A percentile compares a stretch with the other conserved stretches of the same genome.
These are phyloP conservation scores for Trissolcus japonicus DNA, from an alignment of 2,888 invertebrate species.

Conservation along the genomic window DNA sequence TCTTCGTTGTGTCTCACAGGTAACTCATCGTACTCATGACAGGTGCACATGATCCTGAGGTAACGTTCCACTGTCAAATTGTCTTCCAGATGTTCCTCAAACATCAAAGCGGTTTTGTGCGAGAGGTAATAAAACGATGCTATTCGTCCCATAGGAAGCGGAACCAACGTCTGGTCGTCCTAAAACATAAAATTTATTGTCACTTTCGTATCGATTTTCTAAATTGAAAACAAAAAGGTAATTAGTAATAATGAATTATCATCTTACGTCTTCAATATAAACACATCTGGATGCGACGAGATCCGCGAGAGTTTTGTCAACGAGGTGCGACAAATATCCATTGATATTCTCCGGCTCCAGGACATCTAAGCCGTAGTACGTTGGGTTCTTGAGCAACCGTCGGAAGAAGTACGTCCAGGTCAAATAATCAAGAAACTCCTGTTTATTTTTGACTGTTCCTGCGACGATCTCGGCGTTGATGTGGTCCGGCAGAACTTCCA, in stretches of 20 bases:
- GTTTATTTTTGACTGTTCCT: conserved; percentile 94
- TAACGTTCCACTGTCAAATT: conserved; percentile 84
- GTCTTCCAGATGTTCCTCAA: conserved; percentile 82
- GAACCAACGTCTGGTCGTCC: conserved; percentile 65
- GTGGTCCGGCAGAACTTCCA: conserved; percentile 95
- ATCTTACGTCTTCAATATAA: conserved; percentile 83
- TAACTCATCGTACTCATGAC: conserved; percentile 92
- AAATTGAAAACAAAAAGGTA: no score
- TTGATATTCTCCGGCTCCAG: conserved; percentile 84
- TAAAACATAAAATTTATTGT: conserved; percentile 43
- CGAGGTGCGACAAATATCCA: conserved; percentile 86
- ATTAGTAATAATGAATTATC: neutral
- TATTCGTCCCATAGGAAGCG: conserved; percentile 88
- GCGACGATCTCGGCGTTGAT: conserved; percentile 98
- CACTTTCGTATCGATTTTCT: neutral
- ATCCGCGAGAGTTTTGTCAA: conserved; percentile 86
- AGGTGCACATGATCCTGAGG: conserved; percentile 87
- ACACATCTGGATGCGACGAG: conserved; percentile 88
- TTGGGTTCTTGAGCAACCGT: conserved; percentile 92
- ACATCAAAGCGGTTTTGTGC: conserved; percentile 92
- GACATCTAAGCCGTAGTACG: conserved; percentile 89
- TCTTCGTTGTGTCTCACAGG: conserved; percentile 99
- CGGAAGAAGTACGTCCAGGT: conserved; percentile 99
- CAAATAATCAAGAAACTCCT: conserved; percentile 95
- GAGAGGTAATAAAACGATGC: conserved; percentile 98